These are phyloP conservation scores for Tonatia bakeri DNA, from an alignment of 2,113 vertebrate species.

Conservation along the genomic window DNA sequence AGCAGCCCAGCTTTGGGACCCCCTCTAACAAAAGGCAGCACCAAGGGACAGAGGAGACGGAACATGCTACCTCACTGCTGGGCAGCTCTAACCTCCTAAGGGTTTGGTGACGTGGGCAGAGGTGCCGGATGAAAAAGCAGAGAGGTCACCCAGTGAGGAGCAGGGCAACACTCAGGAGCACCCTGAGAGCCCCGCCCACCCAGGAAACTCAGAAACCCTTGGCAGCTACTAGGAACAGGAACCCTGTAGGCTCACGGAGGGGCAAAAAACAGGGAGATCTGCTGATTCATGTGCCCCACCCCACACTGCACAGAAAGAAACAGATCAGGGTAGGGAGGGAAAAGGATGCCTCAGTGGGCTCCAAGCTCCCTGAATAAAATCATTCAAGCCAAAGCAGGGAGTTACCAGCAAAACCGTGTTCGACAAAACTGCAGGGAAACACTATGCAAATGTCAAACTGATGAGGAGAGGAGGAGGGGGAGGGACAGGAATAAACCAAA, in stretches of 20 bases:
- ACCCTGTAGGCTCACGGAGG: not conserved
- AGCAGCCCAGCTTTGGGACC: rapidly evolving
- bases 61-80: not conserved
- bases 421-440: conserved; percentile 20
- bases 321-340: not conserved
- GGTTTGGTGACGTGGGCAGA: not conserved
- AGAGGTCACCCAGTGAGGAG: not conserved
- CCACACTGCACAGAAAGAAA: conserved; percentile 38
- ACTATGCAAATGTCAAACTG: conserved; percentile 78
- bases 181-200: conserved; percentile 65
- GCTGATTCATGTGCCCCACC: not conserved
- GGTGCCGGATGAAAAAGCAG: not conserved
- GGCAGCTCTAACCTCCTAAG: not conserved
- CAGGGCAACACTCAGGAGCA: conserved; percentile 21
- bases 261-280: not conserved
- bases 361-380: not conserved
- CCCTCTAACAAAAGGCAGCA: not conserved
- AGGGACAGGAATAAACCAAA: conserved; percentile 56
- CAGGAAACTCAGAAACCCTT: conserved; percentile 40
- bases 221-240: not conserved
- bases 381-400: not conserved
- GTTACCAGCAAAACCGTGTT: not conserved
- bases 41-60: not conserved
- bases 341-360: not conserved
- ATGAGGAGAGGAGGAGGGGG: conserved; percentile 54